Evolutionary conservation across 1,140 invertebrate species (phyloP).

Genomic region (Laodelphax striatellus): DNA sequence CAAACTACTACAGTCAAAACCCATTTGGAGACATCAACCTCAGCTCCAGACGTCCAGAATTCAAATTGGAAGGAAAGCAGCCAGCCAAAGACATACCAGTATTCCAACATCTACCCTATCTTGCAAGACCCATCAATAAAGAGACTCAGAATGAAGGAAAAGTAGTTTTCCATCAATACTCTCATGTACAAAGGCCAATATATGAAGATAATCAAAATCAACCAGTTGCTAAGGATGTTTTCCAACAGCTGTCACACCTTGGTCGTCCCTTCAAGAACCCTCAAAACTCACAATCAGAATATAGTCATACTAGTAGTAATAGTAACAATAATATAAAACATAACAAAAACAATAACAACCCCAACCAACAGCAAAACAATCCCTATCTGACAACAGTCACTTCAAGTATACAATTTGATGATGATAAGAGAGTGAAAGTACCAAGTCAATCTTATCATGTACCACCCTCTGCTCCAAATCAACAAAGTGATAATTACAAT

Average conservation of each 20-base stretch:
- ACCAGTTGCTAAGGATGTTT: conserved; percentile 14
- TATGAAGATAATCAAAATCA: too few species aligned
- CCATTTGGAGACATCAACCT: conserved; percentile 16
- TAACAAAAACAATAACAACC: not conserved
- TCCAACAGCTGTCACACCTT: conserved; percentile 19
- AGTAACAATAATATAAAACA: too few species aligned
- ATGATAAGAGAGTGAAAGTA: not conserved
- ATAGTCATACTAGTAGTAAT: too few species aligned
- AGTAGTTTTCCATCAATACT: conserved; percentile 18
- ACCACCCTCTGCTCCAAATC: not conserved
- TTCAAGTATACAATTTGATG: not conserved
- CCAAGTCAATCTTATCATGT: conserved; percentile 7
- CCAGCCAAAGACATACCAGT: too few species aligned
- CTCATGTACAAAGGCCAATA: conserved; percentile 17
- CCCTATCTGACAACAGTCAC: conserved; percentile 11
- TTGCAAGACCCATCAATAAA: conserved; percentile 5
- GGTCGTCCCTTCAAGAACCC: conserved; percentile 20
- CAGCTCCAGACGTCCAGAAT: conserved; percentile 12
- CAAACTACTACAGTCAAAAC: conserved; percentile 3
- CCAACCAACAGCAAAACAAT: not conserved
- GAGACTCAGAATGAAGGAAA: conserved; percentile 4
- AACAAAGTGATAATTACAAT: too few species aligned
- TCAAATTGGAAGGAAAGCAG: too few species aligned
- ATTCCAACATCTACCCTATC: too few species aligned
- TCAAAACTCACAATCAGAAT: too few species aligned